phyloP scores from a whole-genome alignment of 2,888 invertebrate species.

The Therioaphis trifolii region DNA sequence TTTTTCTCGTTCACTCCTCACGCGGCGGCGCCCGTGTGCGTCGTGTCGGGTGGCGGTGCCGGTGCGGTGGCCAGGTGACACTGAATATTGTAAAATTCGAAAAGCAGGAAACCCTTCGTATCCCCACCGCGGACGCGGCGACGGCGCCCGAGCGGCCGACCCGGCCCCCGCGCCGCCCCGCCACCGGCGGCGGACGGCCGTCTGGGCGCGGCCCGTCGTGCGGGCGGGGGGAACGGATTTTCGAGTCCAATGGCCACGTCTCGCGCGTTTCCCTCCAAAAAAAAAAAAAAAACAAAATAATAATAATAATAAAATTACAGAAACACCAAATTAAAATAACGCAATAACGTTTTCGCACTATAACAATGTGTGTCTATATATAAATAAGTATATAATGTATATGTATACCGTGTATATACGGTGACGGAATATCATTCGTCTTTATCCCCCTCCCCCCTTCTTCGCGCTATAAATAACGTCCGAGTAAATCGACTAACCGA shows the following conservation, averaged over 20 bases:
- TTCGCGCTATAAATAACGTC: too few relatives aligned
- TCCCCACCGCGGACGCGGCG: constrained; percentile 59
- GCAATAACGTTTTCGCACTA: not conserved
- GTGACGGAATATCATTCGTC: too few relatives aligned
- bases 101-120: constrained; percentile 63
- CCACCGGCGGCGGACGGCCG: constrained; percentile 14
- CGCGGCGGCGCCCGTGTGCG: not conserved
- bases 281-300: constrained; percentile 17
- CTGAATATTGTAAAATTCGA: constrained; percentile 62
- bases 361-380: not conserved
- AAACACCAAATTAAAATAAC: not conserved
- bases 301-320: not conserved
- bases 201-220: constrained; percentile 57
- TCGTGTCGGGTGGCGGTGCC: constrained; percentile 59
- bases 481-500: too few relatives aligned
- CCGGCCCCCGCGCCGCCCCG: constrained; percentile 28
- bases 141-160: constrained; percentile 59
- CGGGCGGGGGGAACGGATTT: constrained; percentile 62
- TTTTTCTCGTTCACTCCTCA: not conserved
- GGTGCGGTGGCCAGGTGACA: constrained; percentile 63
- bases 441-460: too few relatives aligned
- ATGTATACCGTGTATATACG: too few relatives aligned
- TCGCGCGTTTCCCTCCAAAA: constrained; percentile 55
- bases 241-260: constrained; percentile 62
- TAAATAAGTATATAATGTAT: too few relatives aligned